Evolutionary conservation across 2,888 invertebrate species (phyloP), one percentile per base, ranked within the genome.

Genomic region (Iphiclides podalirius): DNA sequence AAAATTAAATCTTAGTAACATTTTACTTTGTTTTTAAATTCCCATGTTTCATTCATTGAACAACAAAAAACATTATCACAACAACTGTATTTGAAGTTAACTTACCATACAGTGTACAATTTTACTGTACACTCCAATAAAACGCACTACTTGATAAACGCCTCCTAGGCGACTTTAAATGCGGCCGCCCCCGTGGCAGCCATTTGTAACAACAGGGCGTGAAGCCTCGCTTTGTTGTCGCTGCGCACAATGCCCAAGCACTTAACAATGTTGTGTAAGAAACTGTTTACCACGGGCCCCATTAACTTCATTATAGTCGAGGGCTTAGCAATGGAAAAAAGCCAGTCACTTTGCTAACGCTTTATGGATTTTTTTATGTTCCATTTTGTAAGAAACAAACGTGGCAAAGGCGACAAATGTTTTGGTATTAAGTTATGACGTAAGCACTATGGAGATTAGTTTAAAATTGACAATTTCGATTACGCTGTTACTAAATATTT

Each of bases 241-340:
- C 38, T 40, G 26, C 40, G 41, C 64, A 75, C 72, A 75, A 74
- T 63, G 58, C 56, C 36, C 35, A n/a, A 44, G 65, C 61, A 68
- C 65, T 61, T 31, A 31, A 72, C 73, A 70, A 60, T 66, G 74
- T 72, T 63, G 63, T 54, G 45, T 38, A 38, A 43, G 40, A 40
- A 43, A 17, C 15, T n/a, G 23, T 38, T 48, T 38, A 37, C 33
- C 13, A 48, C 11, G 15, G 12, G 4, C 23, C 38, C 33, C 23
- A 38, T 48, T 48, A 31, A 48, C 42, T 8, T 9, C 13, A 40
- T 28, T 47, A 41, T 28, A 28, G 31, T 8, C 26, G 13, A 43
- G 43, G 35, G 28, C 16, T 8, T 6, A 15, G 1, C 36, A 12
- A 26, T 40, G 2, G 23, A 45, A 23, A 43, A 7, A 28, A 9